Conservation (phyloP, 1,140 invertebrate genomes). For the Camponotus floridanus region DNA sequence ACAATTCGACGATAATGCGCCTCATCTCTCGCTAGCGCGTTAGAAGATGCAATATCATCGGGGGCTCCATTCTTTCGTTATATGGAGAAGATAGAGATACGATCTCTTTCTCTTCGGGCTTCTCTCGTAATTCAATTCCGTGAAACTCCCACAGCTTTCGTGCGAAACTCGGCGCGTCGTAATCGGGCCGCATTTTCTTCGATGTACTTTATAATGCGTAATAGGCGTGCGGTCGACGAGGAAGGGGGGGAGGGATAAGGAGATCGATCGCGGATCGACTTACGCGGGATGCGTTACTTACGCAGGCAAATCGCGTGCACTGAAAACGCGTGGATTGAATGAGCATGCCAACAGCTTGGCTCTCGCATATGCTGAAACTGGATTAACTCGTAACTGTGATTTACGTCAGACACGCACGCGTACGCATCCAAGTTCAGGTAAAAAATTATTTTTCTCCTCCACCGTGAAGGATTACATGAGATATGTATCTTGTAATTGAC, state of each 20-base stretch:
- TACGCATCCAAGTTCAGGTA: not conserved
- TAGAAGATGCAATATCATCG: conserved; percentile 68
- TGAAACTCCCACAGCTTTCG: conserved; percentile 68
- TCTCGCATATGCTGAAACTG: conserved; percentile 25
- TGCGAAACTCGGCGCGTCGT: conserved; percentile 66
- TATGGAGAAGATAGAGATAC: conserved; percentile 63
- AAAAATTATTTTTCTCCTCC: not conserved
- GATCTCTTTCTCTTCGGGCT: conserved; percentile 66
- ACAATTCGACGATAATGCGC: conserved; percentile 61
- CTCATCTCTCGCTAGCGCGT: conserved; percentile 54
- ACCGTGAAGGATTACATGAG: not conserved
- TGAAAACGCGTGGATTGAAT: conserved; percentile 22
- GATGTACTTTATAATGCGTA: conserved; percentile 46
- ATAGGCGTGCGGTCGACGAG: conserved; percentile 7
- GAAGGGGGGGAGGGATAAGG: not conserved
- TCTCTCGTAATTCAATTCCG: conserved; percentile 76
- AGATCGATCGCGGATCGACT: conserved; percentile 52
- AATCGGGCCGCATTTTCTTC: conserved; percentile 66
- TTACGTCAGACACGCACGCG: too few relatives aligned
- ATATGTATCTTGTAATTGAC: not conserved
- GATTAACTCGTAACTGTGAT: not conserved
- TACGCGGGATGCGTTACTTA: not conserved
- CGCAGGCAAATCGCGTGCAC: conserved; percentile 9
- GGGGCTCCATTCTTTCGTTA: conserved; percentile 65
- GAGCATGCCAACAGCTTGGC: not conserved